These are phyloP conservation scores for Eristalis arbustorum DNA, from an alignment of 2,888 invertebrate genomes.

Conservation along the genomic window DNA sequence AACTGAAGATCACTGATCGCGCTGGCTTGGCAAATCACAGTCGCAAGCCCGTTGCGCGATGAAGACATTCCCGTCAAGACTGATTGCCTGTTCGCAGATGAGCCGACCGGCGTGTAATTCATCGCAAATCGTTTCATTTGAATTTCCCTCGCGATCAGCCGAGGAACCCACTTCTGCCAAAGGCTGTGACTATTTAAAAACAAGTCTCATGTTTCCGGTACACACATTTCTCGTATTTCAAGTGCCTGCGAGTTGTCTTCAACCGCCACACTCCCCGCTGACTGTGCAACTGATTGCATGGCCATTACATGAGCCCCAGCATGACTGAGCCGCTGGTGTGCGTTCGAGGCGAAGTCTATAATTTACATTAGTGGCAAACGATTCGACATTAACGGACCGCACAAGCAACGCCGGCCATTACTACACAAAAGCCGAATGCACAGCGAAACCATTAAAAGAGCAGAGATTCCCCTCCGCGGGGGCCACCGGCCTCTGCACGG, in stretches of 20 bases:
- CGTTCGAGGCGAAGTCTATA: slow-evolving; percentile 42
- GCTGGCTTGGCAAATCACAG: background rate
- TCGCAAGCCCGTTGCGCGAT: background rate
- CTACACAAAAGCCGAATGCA: slow-evolving; percentile 3
- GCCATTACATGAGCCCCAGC: slow-evolving; percentile 51
- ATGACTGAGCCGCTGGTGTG: slow-evolving; percentile 12
- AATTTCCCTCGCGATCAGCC: background rate
- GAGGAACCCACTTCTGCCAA: background rate
- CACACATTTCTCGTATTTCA: slow-evolving; percentile 61
- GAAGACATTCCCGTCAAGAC: background rate
- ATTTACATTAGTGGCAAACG: slow-evolving; percentile 58
- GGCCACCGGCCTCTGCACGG: background rate
- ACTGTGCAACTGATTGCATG: slow-evolving; percentile 23
- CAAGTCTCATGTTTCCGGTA: slow-evolving; percentile 59
- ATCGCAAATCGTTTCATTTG: background rate
- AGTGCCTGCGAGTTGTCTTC: slow-evolving; percentile 36
- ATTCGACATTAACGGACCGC: slow-evolving; percentile 43
- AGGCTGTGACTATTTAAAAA: slow-evolving; percentile 14
- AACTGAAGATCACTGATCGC: no score
- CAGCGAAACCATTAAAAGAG: slow-evolving; percentile 26
- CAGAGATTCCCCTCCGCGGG: background rate
- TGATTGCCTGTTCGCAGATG: background rate
- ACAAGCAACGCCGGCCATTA: slow-evolving; percentile 5
- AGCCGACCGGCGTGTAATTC: background rate
- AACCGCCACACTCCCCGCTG: background rate